Base-by-base conservation (phyloP, 2,113 vertebrate genomes). In the Gavialis gangeticus region DNA sequence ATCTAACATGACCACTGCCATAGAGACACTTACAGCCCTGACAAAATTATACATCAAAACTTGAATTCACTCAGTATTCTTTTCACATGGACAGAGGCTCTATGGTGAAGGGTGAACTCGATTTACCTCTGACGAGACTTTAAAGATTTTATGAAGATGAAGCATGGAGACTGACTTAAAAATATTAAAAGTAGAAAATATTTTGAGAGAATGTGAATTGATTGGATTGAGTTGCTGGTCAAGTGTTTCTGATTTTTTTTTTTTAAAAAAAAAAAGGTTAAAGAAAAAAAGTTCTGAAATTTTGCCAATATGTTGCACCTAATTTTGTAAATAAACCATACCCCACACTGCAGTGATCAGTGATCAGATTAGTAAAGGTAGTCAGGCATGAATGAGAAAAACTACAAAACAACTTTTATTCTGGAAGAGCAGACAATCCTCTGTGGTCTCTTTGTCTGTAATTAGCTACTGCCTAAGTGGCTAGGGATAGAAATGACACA, bases 231-330 rank as follows among this genome's bases (percentile, higher is more conserved):
- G n/a, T 30, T 67, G 28, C 16, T 14, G 17, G n/a, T 28, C 17
- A 96, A 88, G 95, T 93, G 88, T 95, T 94, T 89, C 92, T 34
- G 57, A 77, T 96, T 81, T 84, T 95, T 82, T 96, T 81, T 84
- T 95, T 82, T 58, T 88, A 62, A 89, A 87, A 94, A 89, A 62
- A 89, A 87, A 94, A 89, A 58, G 86, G 82, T 93, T 91, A 84
- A 21, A 83, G 84, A 88, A 88, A 95, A 46, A 94, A 54, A 30
- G 73, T 79, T 90, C 77, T 79, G 81, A 79, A 54, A 85, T 76
- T 92, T 84, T 87, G 75, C 79, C 82, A 27, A 5, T 76, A 19
- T 82, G 55, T 57, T 84, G 30, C 21, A 37, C 60, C 89, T 84
- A 4, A 46, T 46, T 94, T 92, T 79, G 90, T 64, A 64, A 69